phyloP scores from a whole-genome alignment of 2,888 invertebrate genomes.

The Eurytoma adleriae region DNA sequence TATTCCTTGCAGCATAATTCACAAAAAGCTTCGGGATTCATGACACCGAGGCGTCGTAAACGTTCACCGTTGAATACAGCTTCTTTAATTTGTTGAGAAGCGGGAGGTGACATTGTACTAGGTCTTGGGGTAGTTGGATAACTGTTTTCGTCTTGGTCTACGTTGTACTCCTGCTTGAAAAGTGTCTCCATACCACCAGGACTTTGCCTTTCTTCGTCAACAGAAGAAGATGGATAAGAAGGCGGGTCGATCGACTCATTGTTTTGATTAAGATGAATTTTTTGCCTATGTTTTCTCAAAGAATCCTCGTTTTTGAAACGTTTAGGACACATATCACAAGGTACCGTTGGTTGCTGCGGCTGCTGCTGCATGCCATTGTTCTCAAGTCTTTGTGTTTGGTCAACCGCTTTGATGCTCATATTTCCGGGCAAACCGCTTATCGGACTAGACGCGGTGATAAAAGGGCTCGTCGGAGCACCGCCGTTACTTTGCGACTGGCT shows the following conservation, averaged over 20 bases:
- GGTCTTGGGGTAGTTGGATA: slow-evolving; percentile 67
- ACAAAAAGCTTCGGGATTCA: slow-evolving; percentile 93
- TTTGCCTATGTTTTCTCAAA: slow-evolving; percentile 83
- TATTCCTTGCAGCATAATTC: slow-evolving; percentile 95
- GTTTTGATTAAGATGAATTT: slow-evolving; percentile 79
- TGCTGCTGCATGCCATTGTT: slow-evolving; percentile 50
- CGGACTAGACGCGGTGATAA: slow-evolving; percentile 28
- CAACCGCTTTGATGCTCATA: slow-evolving; percentile 58
- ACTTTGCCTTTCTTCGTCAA: slow-evolving; percentile 68
- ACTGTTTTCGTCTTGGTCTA: slow-evolving; percentile 71
- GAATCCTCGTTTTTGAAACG: slow-evolving; percentile 86
- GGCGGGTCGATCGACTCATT: slow-evolving; percentile 61
- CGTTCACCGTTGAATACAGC: slow-evolving; percentile 85
- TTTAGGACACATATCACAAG: slow-evolving; percentile 85
- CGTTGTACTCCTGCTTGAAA: slow-evolving; percentile 71
- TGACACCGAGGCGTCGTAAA: slow-evolving; percentile 86
- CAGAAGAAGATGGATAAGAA: slow-evolving; percentile 38
- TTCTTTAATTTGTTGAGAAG: slow-evolving; percentile 82
- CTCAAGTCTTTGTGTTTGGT: slow-evolving; percentile 59
- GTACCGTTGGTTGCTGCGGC: slow-evolving; percentile 69
- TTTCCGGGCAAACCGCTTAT: slow-evolving; percentile 55
- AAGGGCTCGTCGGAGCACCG: slow-evolving; percentile 58
- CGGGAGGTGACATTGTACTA: slow-evolving; percentile 66
- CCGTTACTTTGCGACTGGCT: slow-evolving; percentile 64
- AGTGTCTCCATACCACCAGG: slow-evolving; percentile 71